Evolutionary conservation across 2,888 invertebrate species (phyloP), one percentile per base, ranked within the genome.

Genomic region (Anarsia innoxiella): DNA sequence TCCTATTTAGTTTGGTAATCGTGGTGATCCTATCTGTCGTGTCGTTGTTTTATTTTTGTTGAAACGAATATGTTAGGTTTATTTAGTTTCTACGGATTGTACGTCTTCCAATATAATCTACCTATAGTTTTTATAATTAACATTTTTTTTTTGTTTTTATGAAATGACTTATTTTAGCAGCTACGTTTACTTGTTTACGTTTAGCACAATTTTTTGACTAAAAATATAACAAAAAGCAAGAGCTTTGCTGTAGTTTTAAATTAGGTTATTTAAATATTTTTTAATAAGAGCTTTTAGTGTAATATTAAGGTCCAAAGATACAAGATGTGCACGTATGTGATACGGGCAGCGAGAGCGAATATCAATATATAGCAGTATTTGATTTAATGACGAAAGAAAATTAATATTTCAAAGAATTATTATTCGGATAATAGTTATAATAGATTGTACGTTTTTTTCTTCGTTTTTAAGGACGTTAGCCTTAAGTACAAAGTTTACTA

Each of bases 281-380:
- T 47, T 53, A 56, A 48, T 49, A 47, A 56, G 33, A 33, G 33
- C 33, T 33, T 33, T 33, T 79, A 75, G 70, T 56, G 52, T 69
- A 65, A 66, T 53, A 52, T 37, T 78, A 79, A 79, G 78, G 72
- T 76, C 82, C 82, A 82, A 83, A 83, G 80, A 80, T 67, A 58
- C 56, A 53, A 25, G 56, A 48, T 42, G 47, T 52, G 56, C 37
- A 50, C 70, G 77, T 68, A 77, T 79, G 23, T 60, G 55, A 80
- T 80, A 50, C 71, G 72, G 53, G 42, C 48, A 59, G 26, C 29
- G n/a, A n/a, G 23, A 27, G 12, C 23, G 36, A 36, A 40, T 36
- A 36, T 40, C 40, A 48, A 42, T 53, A 51, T 51, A 49, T 51
- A 51, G 51, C 56, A 59, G 51, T 48, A 53, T 54, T 55, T 53